Percentiles rank a stretch among this genome's conserved stretches.
phyloP scores from a whole-genome alignment of 2,113 vertebrate species.

The Malaclemys terrapin region DNA sequence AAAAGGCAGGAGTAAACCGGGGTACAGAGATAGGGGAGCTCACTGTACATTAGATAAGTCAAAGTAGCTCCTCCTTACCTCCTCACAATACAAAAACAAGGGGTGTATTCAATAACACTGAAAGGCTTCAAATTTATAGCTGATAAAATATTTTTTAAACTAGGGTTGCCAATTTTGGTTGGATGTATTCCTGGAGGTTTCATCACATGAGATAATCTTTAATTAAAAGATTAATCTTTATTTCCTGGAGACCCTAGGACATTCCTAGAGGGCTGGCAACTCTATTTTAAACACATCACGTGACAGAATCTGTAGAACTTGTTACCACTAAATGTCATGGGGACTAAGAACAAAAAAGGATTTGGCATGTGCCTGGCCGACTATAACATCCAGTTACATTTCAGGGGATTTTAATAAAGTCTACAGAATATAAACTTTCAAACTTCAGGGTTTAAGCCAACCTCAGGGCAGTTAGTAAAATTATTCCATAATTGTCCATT shows the following conservation, averaged over 20 bases:
- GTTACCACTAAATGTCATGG: neutral
- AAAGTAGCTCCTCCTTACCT: neutral
- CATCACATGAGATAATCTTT: neutral
- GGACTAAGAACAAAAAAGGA: rapidly evolving
- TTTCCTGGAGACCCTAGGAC: neutral
- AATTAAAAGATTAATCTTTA: neutral
- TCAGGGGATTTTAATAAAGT: rapidly evolving
- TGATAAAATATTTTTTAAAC: neutral
- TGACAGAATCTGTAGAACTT: neutral
- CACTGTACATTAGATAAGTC: neutral
- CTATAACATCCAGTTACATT: neutral
- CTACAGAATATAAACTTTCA: neutral
- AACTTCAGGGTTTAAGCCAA: neutral
- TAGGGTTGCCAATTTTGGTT: neutral
- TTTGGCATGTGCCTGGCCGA: neutral
- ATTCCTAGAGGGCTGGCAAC: neutral
- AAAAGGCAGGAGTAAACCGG: neutral
- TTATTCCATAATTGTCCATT: rapidly evolving
- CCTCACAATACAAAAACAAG: neutral
- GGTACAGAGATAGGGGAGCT: neutral
- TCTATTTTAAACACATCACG: rapidly evolving
- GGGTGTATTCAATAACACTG: no score
- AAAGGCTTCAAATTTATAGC: neutral
- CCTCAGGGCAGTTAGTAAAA: rapidly evolving
- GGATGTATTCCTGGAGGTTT: neutral